These are phyloP conservation scores for Caenorhabditis sp. DNA, from an alignment of 2,888 invertebrate genomes.

Conservation along the genomic window DNA sequence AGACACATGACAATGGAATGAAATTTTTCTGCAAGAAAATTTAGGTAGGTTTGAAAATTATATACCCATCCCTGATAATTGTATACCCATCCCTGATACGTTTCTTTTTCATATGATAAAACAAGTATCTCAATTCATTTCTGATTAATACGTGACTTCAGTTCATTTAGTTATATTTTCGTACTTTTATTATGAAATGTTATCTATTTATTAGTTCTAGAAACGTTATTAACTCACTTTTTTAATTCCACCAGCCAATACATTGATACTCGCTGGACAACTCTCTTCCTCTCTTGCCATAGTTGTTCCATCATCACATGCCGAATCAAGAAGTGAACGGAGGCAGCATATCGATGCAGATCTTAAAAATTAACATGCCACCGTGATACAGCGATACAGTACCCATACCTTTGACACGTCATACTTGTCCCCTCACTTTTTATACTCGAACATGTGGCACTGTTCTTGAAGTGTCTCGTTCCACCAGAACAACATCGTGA, in stretches of 20 bases:
- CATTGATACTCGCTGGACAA: slow-evolving; percentile 55
- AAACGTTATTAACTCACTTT: slow-evolving; percentile 42
- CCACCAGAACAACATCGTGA: slow-evolving; percentile 70
- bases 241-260: slow-evolving; percentile 65
- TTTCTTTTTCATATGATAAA: no score
- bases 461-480: slow-evolving; percentile 63
- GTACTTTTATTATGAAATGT: no score
- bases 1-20: no score
- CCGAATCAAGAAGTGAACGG: slow-evolving; percentile 63
- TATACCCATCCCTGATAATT: no score
- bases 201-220: not conserved
- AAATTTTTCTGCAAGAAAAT: no score
- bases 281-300: slow-evolving; percentile 49
- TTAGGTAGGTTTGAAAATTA: no score
- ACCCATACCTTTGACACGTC: slow-evolving; percentile 58
- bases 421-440: slow-evolving; percentile 61
- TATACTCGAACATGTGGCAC: slow-evolving; percentile 57
- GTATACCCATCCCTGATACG: no score
- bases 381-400: no score
- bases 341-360: slow-evolving; percentile 70
- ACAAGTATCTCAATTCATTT: no score
- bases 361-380: slow-evolving; percentile 22
- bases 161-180: no score
- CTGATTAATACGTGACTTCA: no score
- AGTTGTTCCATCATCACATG: slow-evolving; percentile 59